Percentiles rank a stretch among this genome's conserved stretches.
Evolutionary conservation across 2,113 vertebrate species (phyloP).

Genomic region (Lutjanus erythropterus): DNA sequence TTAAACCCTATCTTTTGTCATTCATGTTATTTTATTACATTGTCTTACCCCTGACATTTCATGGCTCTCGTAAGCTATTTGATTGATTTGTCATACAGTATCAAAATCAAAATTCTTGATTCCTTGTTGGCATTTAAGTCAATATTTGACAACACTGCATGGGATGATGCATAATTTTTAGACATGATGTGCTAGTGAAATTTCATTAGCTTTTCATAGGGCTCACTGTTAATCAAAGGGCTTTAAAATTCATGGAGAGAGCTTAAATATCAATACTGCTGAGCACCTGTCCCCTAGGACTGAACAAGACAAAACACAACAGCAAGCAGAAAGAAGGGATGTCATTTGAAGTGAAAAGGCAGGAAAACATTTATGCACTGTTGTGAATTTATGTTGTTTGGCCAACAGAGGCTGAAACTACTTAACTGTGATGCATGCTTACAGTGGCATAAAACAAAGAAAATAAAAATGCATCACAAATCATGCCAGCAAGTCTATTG

Average conservation of each 20-base stretch:
- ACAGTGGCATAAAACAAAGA: slow-evolving; percentile 14
- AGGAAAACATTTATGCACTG: slow-evolving; percentile 16
- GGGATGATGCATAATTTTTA: slow-evolving; percentile 36
- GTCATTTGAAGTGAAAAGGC: slow-evolving; percentile 16
- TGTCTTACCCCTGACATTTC: slow-evolving; percentile 34
- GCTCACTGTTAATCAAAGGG: slow-evolving; percentile 60
- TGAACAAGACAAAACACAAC: slow-evolving; percentile 51
- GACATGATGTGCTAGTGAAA: slow-evolving; percentile 30
- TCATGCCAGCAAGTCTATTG: background rate
- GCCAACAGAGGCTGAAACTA: slow-evolving; percentile 12
- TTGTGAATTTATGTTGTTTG: slow-evolving; percentile 35
- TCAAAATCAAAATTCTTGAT: slow-evolving; percentile 56
- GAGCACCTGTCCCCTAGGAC: slow-evolving; percentile 59
- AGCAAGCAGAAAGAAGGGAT: slow-evolving; percentile 9
- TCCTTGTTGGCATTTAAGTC: slow-evolving; percentile 62
- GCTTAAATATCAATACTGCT: slow-evolving; percentile 60
- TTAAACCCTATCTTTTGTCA: slow-evolving; percentile 32
- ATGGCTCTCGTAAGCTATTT: slow-evolving; percentile 35
- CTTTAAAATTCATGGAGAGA: slow-evolving; percentile 62
- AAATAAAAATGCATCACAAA: slow-evolving; percentile 12
- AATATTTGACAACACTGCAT: slow-evolving; percentile 67
- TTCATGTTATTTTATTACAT: slow-evolving; percentile 28
- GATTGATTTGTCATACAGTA: slow-evolving; percentile 43
- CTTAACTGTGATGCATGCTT: slow-evolving; percentile 9
- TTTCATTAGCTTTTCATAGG: slow-evolving; percentile 59